Conservation (phyloP, 2,888 invertebrate genomes). For the Chloroclystis v-ata region DNA sequence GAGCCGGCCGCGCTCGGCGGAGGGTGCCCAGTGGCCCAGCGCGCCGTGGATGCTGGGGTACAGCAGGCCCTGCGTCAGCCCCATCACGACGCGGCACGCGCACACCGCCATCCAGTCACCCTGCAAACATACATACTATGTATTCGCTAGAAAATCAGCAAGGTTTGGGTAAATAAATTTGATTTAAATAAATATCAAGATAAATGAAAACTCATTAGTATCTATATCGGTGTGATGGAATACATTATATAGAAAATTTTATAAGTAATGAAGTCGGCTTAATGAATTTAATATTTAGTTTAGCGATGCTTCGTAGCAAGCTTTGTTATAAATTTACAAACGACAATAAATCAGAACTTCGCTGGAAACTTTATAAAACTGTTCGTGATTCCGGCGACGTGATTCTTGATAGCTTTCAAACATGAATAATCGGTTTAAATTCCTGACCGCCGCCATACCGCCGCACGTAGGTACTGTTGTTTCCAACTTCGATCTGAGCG, state of each 20-base stretch:
- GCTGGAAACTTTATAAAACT: background rate
- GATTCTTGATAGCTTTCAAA: background rate
- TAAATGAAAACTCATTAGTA: too few relatives aligned
- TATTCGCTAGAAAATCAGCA: too few relatives aligned
- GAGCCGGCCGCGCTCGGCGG: constrained; percentile 82
- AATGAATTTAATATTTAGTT: too few relatives aligned
- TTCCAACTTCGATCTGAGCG: too few relatives aligned
- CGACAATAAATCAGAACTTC: background rate
- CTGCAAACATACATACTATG: constrained; percentile 43
- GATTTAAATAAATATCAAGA: too few relatives aligned
- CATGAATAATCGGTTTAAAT: constrained; percentile 1
- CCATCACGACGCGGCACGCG: constrained; percentile 80
- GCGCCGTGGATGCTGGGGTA: constrained; percentile 83
- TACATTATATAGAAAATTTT: too few relatives aligned
- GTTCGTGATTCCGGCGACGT: background rate
- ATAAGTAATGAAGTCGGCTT: too few relatives aligned
- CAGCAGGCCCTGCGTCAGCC: constrained; percentile 82
- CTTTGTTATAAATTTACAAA: background rate
- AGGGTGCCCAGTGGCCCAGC: constrained; percentile 84
- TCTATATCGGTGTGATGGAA: too few relatives aligned
- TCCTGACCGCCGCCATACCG: background rate
- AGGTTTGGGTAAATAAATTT: too few relatives aligned
- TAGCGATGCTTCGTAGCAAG: background rate
- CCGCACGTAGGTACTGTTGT: too few relatives aligned
- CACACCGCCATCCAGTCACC: constrained; percentile 64